Conservation (phyloP, 2,888 invertebrate genomes). For the Allygus modestus region DNA sequence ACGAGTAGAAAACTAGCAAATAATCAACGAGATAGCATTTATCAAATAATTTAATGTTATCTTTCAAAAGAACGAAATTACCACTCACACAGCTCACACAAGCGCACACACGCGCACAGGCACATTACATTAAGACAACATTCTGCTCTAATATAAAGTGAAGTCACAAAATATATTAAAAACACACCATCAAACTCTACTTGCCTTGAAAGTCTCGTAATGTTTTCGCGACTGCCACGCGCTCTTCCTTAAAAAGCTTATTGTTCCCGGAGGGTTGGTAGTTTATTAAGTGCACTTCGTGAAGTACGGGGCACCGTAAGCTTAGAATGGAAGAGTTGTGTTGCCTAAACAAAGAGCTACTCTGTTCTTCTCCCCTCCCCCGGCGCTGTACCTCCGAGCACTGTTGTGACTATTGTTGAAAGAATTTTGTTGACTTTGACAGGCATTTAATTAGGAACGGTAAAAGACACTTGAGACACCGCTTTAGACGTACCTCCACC, state of each 20-base stretch:
- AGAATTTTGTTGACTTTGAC: conserved; percentile 35
- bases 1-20: too few species aligned
- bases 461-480: background rate
- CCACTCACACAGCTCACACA: too few species aligned
- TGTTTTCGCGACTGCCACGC: background rate
- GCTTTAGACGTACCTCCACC: too few species aligned
- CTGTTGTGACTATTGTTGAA: background rate
- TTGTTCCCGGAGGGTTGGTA: background rate
- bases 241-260: background rate
- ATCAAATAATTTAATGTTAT: too few species aligned
- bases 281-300: conserved; percentile 7
- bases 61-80: too few species aligned
- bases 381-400: background rate
- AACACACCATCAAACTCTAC: too few species aligned
- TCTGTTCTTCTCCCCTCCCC: background rate
- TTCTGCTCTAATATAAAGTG: too few species aligned
- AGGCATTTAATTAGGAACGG: background rate
- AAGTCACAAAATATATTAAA: too few species aligned
- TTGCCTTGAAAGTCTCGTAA: too few species aligned
- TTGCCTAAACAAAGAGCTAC: conserved; percentile 23
- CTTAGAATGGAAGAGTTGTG: conserved; percentile 30
- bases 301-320: background rate
- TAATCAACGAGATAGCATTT: too few species aligned
- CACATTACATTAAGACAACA: too few species aligned
- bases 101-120: too few species aligned